Conservation (phyloP, 2,797 vertebrate genomes). For the Sibirionetta formosa region DNA sequence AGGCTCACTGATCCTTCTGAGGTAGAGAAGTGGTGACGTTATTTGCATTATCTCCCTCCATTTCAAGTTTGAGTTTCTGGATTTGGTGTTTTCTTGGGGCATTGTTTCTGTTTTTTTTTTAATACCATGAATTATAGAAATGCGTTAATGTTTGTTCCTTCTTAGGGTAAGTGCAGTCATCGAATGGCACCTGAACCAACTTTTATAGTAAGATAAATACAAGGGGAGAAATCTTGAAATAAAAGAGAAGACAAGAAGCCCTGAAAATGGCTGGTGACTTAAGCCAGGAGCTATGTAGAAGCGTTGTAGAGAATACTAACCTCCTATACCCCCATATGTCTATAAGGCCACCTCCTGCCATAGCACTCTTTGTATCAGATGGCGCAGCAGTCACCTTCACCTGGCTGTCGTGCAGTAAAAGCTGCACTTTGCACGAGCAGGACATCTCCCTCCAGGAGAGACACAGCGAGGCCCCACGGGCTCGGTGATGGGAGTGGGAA, state of each 20-base stretch:
- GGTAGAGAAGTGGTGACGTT: too few relatives aligned
- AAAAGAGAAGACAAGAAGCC: background rate
- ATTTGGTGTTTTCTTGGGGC: too few relatives aligned
- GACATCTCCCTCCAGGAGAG: background rate
- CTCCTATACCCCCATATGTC: background rate
- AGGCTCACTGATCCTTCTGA: too few relatives aligned
- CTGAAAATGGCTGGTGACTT: constrained; percentile 21
- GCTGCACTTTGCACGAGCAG: background rate
- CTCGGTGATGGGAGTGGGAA: background rate
- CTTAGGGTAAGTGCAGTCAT: too few relatives aligned
- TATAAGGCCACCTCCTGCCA: background rate
- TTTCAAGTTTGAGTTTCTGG: too few relatives aligned
- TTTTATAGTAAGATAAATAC: too few relatives aligned
- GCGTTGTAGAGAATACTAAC: constrained; percentile 13
- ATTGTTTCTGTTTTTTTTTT: too few relatives aligned
- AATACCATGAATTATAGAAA: too few relatives aligned
- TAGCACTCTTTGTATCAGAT: background rate
- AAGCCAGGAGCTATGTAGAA: background rate
- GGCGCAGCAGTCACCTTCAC: background rate
- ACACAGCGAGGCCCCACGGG: background rate
- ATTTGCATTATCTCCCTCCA: too few relatives aligned
- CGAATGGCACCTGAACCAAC: too few relatives aligned
- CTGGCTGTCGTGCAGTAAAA: accelerated
- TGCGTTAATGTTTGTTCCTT: too few relatives aligned
- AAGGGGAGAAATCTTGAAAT: too few relatives aligned